Evolutionary conservation across 2,797 vertebrate species (phyloP).

Genomic region (Sebastes steindachneri): DNA sequence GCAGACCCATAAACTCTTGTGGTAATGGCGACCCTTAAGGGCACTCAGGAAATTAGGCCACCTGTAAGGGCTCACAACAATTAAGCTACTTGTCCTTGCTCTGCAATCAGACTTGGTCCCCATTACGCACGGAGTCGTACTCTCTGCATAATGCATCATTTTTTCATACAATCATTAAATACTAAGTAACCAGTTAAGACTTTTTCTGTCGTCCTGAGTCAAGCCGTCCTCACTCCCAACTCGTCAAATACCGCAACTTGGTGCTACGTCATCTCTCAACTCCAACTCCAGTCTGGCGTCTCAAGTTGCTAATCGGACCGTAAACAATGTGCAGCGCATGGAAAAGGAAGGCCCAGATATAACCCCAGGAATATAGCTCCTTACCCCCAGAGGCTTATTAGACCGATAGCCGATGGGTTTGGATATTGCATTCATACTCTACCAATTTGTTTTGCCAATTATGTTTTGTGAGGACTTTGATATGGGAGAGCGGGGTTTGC

Average conservation of each 20-base stretch:
- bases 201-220: background rate
- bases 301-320: too few relatives aligned
- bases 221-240: background rate
- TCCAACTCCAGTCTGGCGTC: too few relatives aligned
- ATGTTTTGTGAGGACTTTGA: background rate
- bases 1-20: conserved; percentile 31
- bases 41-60: conserved; percentile 50
- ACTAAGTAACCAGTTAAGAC: background rate
- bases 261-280: too few relatives aligned
- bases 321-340: rapidly evolving
- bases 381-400: background rate
- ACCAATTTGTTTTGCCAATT: background rate
- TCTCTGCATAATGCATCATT: background rate
- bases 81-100: conserved; percentile 37
- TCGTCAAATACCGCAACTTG: background rate
- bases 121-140: background rate
- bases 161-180: background rate
- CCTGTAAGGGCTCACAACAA: conserved; percentile 23
- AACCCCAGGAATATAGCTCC: background rate
- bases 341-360: too few relatives aligned
- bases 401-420: background rate
- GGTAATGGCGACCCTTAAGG: conserved; percentile 44
- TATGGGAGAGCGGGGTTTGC: background rate
- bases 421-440: background rate
- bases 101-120: conserved; percentile 43